phyloP scores from a whole-genome alignment of 2,888 invertebrate genomes.

The Tridacna crocea region DNA sequence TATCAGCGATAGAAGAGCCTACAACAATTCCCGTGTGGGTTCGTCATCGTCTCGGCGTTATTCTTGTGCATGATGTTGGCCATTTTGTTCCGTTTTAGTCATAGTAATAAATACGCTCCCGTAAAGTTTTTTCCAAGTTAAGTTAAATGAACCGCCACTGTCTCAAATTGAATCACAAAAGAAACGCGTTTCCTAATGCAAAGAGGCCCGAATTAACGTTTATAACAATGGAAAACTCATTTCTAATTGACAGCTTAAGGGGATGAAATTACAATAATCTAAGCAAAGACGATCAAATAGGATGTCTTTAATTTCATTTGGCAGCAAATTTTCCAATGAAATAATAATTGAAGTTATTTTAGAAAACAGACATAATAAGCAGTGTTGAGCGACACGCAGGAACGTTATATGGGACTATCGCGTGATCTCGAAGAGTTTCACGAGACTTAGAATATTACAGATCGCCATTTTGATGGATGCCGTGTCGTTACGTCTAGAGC shows the following conservation, averaged over 20 bases:
- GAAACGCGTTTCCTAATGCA: constrained; percentile 14
- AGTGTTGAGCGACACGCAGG: constrained; percentile 31
- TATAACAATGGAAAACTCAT: constrained; percentile 37
- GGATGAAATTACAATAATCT: constrained; percentile 53
- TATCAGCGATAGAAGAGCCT: neutral
- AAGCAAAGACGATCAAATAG: constrained; percentile 48
- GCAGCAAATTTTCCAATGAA: constrained; percentile 65
- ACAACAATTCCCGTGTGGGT: neutral
- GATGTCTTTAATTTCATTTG: constrained; percentile 65
- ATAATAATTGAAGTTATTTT: constrained; percentile 63
- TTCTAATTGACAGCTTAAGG: constrained; percentile 45
- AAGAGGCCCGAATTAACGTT: constrained; percentile 8
- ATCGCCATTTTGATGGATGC: constrained; percentile 52
- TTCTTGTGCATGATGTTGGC: neutral
- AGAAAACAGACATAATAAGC: constrained; percentile 58
- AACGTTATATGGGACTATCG: constrained; percentile 39
- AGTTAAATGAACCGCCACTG: neutral
- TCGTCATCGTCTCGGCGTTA: neutral
- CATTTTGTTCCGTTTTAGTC: constrained; percentile 6
- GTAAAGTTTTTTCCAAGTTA: neutral
- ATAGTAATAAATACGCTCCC: constrained; percentile 10
- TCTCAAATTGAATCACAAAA: constrained; percentile 13
- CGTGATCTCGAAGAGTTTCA: constrained; percentile 37
- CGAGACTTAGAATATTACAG: constrained; percentile 30
- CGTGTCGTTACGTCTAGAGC: constrained; percentile 49